These are phyloP conservation scores for Paramuricea clavata DNA, from an alignment of 92 coral and sea anemone genomes.

Conservation along the genomic window DNA sequence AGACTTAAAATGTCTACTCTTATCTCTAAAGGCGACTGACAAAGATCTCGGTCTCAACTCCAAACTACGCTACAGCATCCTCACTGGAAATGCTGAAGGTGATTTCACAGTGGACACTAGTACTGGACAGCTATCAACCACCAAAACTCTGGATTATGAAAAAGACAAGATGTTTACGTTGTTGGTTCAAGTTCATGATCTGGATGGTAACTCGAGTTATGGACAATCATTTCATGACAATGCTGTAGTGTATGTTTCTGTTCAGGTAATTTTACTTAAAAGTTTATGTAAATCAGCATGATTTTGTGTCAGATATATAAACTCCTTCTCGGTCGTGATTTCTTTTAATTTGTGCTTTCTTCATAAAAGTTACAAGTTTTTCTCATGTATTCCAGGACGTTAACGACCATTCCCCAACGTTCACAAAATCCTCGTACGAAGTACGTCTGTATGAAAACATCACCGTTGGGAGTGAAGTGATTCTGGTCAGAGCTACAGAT, in stretches of 20 bases:
- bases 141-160: constrained; percentile 82
- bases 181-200: constrained; percentile 82
- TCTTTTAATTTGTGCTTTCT: no score
- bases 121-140: constrained; percentile 82
- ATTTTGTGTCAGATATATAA: no score
- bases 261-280: constrained; percentile 84
- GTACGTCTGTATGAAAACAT: constrained; percentile 79
- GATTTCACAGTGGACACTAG: constrained; percentile 72
- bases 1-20: no score
- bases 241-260: constrained; percentile 82
- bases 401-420: constrained; percentile 88
- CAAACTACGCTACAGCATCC: constrained; percentile 75
- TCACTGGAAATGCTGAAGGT: constrained; percentile 78
- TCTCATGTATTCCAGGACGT: constrained; percentile 68
- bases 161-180: constrained; percentile 64
- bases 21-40: constrained; percentile 79
- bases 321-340: no score
- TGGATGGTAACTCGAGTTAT: constrained; percentile 79
- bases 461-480: constrained; percentile 76
- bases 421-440: constrained; percentile 75
- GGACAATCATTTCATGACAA: constrained; percentile 84
- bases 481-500: constrained; percentile 80
- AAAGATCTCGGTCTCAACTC: constrained; percentile 86
- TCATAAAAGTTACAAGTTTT: no score
- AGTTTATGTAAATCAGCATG: no score